Base-by-base conservation (phyloP, 92 coral and sea anemone genomes). In the Epizoanthus rinbou region DNA sequence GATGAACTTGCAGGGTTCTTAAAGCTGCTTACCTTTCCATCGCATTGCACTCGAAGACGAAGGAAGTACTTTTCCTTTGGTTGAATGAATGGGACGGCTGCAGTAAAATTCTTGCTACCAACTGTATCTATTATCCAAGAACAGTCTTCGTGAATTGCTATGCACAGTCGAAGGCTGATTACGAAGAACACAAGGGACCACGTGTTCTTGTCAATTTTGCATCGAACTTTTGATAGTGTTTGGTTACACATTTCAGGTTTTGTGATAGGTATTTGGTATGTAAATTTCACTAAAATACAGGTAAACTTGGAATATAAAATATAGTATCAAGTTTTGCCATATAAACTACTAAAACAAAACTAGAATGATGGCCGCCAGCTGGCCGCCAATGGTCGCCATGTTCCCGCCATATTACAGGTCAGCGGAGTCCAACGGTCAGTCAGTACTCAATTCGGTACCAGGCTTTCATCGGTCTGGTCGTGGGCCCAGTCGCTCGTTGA, bases 1-100 rank as follows among this genome's bases (percentile, higher is more conserved):
- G 22, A 59, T 21, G 19, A 43, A 78, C 82, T 78, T 62, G 66
- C 82, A 78, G 82, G 23, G 14, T 25, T 39, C 9, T 33, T 39
- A 78, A 57, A 85, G 47, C 22, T 64, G 43, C 89, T 84, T 60
- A 92, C 95, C 92, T 74, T 92, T 3, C 82, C 80, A 59, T 73
- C 39, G 82, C 95, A 92, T 39, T 80, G 76, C 5, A 89, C 85
- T 76, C 90, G 89, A 19, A 92, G 47, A 25, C 92, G 91, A 43
- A 92, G 83, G 54, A 87, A 89, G 67, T 89, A 92, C 41, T 88
- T 83, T 53, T 88, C 88, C 10, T 85, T 84, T 56, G 85, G 79
- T 56, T 81, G 57, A 33, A 92, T 75, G 11, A 80, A 66, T 21
- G 85, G 59, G 41, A 76, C 81, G 17, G 75, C 86, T 56, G 37